A percentile compares a stretch with the other conserved stretches of the same genome.
Conservation (phyloP, 2,888 invertebrate genomes). For the Urechis unicinctus region DNA sequence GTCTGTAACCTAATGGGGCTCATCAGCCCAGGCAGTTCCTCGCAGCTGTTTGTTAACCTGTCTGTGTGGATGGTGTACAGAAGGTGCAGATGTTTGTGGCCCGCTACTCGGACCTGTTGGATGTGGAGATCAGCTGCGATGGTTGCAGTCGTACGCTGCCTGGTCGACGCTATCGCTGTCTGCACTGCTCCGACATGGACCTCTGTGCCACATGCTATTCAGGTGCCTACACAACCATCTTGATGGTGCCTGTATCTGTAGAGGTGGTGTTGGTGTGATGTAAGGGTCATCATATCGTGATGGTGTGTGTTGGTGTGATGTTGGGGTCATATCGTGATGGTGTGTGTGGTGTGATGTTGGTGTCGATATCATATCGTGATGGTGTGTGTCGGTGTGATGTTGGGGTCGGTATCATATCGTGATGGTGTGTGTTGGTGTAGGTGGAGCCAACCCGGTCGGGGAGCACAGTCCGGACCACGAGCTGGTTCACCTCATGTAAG, state of each 20-base stretch:
- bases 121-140: conserved; percentile 47
- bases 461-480: conserved; percentile 46
- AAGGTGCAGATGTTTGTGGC: conserved; percentile 46
- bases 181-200: conserved; percentile 47
- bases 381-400: no score
- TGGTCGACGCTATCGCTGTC: conserved; percentile 43
- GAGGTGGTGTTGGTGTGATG: no score
- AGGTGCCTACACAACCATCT: no score
- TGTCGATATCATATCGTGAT: no score
- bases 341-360: no score
- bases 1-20: no score
- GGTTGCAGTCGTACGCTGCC: conserved; percentile 45
- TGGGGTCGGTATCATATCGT: no score
- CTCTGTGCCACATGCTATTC: conserved; percentile 46
- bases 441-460: conserved; percentile 37
- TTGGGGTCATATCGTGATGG: no score
- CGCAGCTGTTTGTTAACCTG: background rate
- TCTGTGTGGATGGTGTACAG: conserved; percentile 23
- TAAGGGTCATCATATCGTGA: no score
- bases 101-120: conserved; percentile 43
- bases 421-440: conserved; percentile 18
- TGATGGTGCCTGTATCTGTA: background rate
- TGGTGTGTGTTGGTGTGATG: conserved; percentile 15
- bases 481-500: conserved; percentile 46
- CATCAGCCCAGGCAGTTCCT: no score